Conservation (phyloP, 2,113 vertebrate species). For the Ovis aries region DNA sequence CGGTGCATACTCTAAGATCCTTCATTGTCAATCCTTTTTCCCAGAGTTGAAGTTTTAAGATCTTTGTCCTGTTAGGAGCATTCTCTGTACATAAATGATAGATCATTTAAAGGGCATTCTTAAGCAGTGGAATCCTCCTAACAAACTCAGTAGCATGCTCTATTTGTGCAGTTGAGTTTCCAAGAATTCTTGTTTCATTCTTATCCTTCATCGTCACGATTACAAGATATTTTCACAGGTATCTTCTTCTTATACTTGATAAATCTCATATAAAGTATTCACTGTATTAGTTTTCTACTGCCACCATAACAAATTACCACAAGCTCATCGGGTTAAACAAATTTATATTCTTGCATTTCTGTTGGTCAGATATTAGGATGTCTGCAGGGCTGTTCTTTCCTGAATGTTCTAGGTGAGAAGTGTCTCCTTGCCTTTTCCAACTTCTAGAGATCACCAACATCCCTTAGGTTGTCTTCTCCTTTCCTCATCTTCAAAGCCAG, state of each 20-base stretch:
- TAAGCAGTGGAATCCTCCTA: neutral
- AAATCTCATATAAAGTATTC: neutral
- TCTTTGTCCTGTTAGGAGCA: neutral
- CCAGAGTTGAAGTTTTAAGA: neutral
- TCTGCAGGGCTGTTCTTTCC: neutral
- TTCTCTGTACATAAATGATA: neutral
- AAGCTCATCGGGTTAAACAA: neutral
- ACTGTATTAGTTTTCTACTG: neutral
- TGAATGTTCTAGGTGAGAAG: neutral
- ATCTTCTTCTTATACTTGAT: neutral
- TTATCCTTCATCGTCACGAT: neutral
- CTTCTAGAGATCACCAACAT: rapidly evolving
- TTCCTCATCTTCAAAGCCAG: neutral
- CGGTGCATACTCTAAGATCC: neutral
- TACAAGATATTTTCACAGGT: neutral
- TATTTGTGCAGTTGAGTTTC: neutral
- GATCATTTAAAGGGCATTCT: neutral
- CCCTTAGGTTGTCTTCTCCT: neutral
- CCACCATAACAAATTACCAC: neutral
- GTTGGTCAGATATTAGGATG: neutral
- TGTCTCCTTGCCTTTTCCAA: neutral
- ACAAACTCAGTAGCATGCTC: neutral
- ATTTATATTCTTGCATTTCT: neutral
- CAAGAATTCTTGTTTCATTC: neutral
- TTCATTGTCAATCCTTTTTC: neutral